Conservation (phyloP, 2,797 vertebrate genomes). For the Coranthus polyacanthus region DNA sequence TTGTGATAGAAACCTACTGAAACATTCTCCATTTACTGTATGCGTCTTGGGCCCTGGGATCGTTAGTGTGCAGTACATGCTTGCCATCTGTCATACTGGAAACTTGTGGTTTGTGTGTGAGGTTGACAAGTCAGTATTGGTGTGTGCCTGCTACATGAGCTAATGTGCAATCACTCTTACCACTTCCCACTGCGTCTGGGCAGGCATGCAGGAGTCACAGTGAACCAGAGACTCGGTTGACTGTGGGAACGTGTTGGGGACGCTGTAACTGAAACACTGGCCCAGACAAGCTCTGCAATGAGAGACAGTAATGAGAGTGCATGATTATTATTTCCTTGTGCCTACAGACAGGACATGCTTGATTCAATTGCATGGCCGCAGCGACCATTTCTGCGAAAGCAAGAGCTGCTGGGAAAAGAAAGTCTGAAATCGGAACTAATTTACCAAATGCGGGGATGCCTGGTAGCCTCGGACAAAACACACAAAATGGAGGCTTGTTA, state of each 20-base stretch:
- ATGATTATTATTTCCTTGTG: conserved; percentile 26
- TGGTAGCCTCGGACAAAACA: conserved; percentile 12
- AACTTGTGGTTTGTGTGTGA: conserved; percentile 56
- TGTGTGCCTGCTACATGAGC: conserved; percentile 57
- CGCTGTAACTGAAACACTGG: conserved; percentile 99
- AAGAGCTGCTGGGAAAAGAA: conserved; percentile 26
- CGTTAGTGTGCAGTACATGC: conserved; percentile 4
- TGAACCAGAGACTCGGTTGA: conserved; percentile 98
- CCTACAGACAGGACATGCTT: conserved; percentile 11
- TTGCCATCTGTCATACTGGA: conserved; percentile 39
- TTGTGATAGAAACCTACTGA: conserved; percentile 20
- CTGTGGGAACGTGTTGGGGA: conserved; percentile 98
- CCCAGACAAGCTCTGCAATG: conserved; percentile 93
- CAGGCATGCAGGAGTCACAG: conserved; percentile 98
- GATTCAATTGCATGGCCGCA: conserved; percentile 26
- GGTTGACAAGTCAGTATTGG: conserved; percentile 43
- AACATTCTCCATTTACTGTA: conserved; percentile 4
- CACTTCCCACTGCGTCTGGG: conserved; percentile 98
- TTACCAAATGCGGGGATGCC: conserved; percentile 16
- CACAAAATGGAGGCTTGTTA: conserved; percentile 18
- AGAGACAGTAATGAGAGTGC: conserved; percentile 26
- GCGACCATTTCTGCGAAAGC: conserved; percentile 11
- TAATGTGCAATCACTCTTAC: conserved; percentile 87
- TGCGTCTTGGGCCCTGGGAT: conserved; percentile 16
- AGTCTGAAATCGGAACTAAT: conserved; percentile 40